Percentiles rank a stretch among this genome's conserved stretches.
Evolutionary conservation across 2,888 invertebrate genomes (phyloP).

Genomic region (Brachypterus glaber): DNA sequence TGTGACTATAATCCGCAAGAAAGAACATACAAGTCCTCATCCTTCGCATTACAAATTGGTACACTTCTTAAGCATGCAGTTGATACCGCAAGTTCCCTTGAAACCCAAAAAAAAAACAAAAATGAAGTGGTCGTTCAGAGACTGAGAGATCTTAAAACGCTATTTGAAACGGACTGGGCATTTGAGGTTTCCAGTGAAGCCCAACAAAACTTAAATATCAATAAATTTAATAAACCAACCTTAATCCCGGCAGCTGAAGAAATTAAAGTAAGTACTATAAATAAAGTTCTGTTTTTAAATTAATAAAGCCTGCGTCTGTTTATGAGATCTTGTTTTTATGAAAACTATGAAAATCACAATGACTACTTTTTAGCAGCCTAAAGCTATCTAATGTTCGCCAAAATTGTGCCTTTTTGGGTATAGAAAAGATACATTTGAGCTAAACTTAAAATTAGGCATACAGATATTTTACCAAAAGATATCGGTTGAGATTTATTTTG

Average conservation of each 20-base stretch:
- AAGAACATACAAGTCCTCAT: conserved; percentile 10
- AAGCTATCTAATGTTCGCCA: too few species aligned
- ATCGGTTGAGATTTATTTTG: too few species aligned
- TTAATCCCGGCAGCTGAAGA: background rate
- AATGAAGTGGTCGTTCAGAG: background rate
- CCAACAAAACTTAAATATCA: background rate
- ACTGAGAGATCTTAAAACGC: background rate
- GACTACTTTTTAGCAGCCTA: too few species aligned
- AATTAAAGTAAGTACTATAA: background rate
- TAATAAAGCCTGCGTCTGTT: too few species aligned
- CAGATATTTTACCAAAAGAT: too few species aligned
- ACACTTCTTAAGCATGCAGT: conserved; percentile 15
- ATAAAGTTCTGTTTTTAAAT: too few species aligned
- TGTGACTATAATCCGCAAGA: background rate
- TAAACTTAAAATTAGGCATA: too few species aligned
- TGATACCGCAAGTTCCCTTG: conserved; percentile 7
- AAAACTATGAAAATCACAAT: too few species aligned
- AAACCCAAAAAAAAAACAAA: conserved; percentile 11
- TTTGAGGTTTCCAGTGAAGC: background rate
- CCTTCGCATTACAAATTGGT: conserved; percentile 16
- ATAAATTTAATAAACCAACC: background rate
- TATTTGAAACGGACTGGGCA: background rate
- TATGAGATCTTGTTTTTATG: too few species aligned
- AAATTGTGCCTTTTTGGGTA: too few species aligned
- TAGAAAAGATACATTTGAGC: too few species aligned